phyloP scores from a whole-genome alignment of 2,113 vertebrate species.

The Aptenodytes patagonicus region DNA sequence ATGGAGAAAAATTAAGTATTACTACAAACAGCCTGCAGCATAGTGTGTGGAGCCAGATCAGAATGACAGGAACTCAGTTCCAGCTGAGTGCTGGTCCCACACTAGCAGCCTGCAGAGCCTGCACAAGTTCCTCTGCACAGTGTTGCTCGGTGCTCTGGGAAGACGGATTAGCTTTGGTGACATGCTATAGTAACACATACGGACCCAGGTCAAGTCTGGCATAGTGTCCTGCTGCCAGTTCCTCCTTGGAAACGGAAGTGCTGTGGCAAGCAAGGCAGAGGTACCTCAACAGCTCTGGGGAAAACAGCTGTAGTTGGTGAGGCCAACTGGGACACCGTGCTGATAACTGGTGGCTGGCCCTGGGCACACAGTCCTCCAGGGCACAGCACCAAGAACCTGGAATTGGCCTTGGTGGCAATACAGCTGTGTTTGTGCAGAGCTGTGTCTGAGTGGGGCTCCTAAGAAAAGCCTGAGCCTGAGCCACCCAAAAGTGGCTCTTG shows the following conservation, averaged over 20 bases:
- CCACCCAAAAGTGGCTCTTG: neutral
- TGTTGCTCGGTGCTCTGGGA: neutral
- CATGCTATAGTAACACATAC: neutral
- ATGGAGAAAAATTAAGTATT: neutral
- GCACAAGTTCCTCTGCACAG: neutral
- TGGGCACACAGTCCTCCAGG: neutral
- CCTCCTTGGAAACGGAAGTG: neutral
- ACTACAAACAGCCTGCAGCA: neutral
- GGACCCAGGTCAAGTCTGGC: neutral
- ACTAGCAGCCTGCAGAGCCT: neutral
- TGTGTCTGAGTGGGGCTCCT: neutral
- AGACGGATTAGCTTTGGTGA: neutral
- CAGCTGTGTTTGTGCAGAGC: neutral
- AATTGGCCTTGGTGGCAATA: neutral
- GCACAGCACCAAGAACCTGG: neutral
- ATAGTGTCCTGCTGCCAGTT: neutral
- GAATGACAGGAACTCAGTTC: neutral
- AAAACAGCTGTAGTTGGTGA: neutral
- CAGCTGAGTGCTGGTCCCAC: neutral
- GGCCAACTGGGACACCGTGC: rapidly evolving
- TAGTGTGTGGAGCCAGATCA: neutral
- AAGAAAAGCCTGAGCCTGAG: neutral
- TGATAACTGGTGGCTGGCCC: neutral
- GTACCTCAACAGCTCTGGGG: neutral
- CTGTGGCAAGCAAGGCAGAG: neutral